Base-by-base conservation (phyloP, 1,140 invertebrate species). In the Ceratina calcarata region DNA sequence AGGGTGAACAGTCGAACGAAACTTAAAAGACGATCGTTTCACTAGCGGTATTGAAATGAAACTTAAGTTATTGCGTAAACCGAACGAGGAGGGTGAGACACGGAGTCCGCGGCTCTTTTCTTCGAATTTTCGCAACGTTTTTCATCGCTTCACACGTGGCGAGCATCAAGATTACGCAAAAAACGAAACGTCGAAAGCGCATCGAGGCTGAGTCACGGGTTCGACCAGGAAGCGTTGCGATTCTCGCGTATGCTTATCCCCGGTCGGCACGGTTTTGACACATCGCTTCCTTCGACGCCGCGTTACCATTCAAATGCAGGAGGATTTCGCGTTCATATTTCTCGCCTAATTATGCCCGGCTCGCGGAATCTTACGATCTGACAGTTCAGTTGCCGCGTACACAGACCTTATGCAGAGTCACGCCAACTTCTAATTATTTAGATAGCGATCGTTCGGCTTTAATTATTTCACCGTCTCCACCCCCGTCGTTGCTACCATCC, bases 261-360 rank as follows among this genome's bases (percentile, higher is more conserved):
- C 60, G 78, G 74, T 58, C 85, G 55, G 57, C 37, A 53, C 81
- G 84, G 77, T 89, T 89, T 89, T 89, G 87, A 90, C 89, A 87
- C 86, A 89, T 85, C 81, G 81, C 82, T 90, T 90, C 86, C 86
- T 88, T 82, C 15, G 53, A 81, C 69, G 73, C 64, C 72, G 87
- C 83, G 78, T 68, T 67, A 75, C 84, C 76, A 90, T 90, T 90
- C 88, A 88, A 85, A 88, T 90, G n/a, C n/a, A 1, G 6, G 85
- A 84, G 83, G 77, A 86, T 89, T 90, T 88, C 83, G 70, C 86
- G 86, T 90, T 89, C 87, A 88, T 91, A 89, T 86, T 85, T 89
- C 81, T 87, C 85, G 81, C 84, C 83, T 90, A 91, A 91, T 91
- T 91, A 91, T 89, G 82, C 88, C 84, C 83, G 86, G 81, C 80